Evolutionary conservation across 2,888 invertebrate species (phyloP).

Genomic region (Unio pictorum): DNA sequence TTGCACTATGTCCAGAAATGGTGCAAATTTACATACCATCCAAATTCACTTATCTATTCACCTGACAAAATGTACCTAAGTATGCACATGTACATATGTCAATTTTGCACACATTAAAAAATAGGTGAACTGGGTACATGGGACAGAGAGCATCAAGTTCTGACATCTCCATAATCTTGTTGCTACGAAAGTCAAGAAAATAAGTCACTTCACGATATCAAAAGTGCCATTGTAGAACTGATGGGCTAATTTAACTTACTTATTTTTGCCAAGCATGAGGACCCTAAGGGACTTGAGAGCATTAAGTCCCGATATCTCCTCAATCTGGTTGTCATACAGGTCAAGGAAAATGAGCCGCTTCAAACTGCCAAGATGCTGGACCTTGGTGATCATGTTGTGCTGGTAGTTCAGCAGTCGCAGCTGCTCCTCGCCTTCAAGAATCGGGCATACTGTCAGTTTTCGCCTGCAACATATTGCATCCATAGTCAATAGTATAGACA

Average conservation of each 20-base stretch:
- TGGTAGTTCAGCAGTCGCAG: slow-evolving; percentile 90
- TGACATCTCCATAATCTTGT: no score
- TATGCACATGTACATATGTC: no score
- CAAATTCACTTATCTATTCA: no score
- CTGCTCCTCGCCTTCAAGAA: slow-evolving; percentile 85
- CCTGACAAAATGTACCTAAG: no score
- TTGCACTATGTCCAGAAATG: no score
- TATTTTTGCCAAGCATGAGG: slow-evolving; percentile 91
- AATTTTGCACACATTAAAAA: no score
- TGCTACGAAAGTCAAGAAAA: no score
- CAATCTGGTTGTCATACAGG: slow-evolving; percentile 94
- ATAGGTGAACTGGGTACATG: no score
- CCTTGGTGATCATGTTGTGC: slow-evolving; percentile 88
- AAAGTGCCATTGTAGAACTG: no score
- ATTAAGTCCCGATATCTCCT: slow-evolving; percentile 85
- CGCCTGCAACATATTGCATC: slow-evolving; percentile 50
- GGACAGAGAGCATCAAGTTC: no score
- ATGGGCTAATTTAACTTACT: slow-evolving; percentile 73
- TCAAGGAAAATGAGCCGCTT: slow-evolving; percentile 91
- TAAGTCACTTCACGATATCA: no score
- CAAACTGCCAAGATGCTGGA: slow-evolving; percentile 79
- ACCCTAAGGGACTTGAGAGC: slow-evolving; percentile 86
- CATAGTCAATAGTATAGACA: not conserved
- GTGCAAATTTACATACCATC: no score
- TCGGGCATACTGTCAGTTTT: slow-evolving; percentile 87